Percentiles rank a stretch among this genome's conserved stretches.
Evolutionary conservation across 2,797 vertebrate species (phyloP).

Genomic region (Graptemys geographica): DNA sequence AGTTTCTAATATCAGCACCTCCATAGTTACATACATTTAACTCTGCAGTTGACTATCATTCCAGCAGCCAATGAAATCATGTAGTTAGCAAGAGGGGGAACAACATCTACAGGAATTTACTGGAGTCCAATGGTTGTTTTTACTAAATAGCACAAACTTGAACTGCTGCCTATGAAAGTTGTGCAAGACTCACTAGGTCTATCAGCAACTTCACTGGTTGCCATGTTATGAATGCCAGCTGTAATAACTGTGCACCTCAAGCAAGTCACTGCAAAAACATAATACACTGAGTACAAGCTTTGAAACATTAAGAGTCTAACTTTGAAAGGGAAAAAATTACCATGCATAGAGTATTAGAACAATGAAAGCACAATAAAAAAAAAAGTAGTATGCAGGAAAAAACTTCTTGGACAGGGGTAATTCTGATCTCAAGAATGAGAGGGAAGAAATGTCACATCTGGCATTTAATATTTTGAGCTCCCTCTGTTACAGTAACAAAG

Average conservation of each 20-base stretch:
- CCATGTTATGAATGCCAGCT: not conserved
- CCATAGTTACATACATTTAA: not conserved
- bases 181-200: not conserved
- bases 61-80: not conserved
- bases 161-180: not conserved
- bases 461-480: not conserved
- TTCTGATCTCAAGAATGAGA: not conserved
- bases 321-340: not conserved
- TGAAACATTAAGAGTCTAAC: slow-evolving; percentile 26
- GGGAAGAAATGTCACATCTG: not conserved
- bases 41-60: not conserved
- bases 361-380: not conserved
- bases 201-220: not conserved
- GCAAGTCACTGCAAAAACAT: not conserved
- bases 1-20: not conserved
- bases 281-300: not conserved
- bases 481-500: not conserved
- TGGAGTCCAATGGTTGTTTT: not conserved
- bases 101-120: not conserved
- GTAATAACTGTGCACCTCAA: not conserved
- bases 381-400: not conserved
- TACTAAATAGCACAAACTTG: not conserved
- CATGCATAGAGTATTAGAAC: not conserved
- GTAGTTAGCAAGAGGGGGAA: not conserved
- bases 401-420: not conserved